Conservation (phyloP, 2,113 vertebrate species). For the Eretmodus cyanostictus region DNA sequence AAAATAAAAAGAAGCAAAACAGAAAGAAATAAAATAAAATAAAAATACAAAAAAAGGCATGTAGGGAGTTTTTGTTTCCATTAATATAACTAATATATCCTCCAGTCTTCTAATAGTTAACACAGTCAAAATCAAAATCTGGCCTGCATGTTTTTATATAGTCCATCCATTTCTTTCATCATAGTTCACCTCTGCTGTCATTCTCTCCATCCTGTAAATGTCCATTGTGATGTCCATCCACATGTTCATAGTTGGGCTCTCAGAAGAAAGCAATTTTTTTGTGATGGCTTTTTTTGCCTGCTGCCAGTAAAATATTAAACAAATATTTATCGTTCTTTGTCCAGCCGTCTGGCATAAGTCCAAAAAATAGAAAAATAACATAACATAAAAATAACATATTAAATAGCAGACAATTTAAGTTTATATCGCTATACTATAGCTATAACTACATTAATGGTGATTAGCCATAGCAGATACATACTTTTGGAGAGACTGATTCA, state of each 20-base stretch:
- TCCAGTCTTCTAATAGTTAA: neutral
- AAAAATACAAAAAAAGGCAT: neutral
- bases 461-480: neutral
- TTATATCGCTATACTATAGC: neutral
- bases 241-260: neutral
- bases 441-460: neutral
- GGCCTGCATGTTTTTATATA: neutral
- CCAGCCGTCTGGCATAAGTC: neutral
- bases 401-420: neutral
- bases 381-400: neutral
- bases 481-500: neutral
- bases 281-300: neutral
- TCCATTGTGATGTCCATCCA: neutral
- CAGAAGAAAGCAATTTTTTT: rapidly evolving
- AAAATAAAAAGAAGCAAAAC: neutral
- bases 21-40: neutral
- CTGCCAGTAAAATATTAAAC: neutral
- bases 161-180: neutral
- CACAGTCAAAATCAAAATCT: neutral
- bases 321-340: neutral
- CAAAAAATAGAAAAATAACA: neutral
- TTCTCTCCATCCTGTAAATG: neutral
- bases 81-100: neutral
- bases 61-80: neutral
- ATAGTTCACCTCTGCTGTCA: neutral